Base-by-base conservation (phyloP, 2,113 vertebrate species). In the Colius striatus region DNA sequence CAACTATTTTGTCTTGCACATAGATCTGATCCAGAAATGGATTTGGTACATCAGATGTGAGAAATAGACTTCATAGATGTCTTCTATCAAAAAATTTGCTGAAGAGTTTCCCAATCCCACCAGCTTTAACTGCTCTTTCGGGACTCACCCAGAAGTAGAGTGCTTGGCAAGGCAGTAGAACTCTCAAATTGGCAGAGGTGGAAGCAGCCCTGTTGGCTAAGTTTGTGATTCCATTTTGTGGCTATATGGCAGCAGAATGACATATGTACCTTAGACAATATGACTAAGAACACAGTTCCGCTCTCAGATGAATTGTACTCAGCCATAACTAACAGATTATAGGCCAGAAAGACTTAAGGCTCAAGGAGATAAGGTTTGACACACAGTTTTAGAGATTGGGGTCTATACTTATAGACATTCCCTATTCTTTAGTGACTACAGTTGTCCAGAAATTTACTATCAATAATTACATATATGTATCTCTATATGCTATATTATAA, bases 81-180 rank as follows among this genome's bases (percentile, higher is more conserved):
- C 43, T 79, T 51, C 41, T 58, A 5, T 23, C 27, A 53, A 85
- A 57, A 3, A 32, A 20, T 61, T 58, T 68, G 8, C 70, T 70
- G 63, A 15, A 0, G 0, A 20, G 43, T 58, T 58, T 5, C n/a
- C 26, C 23, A 1, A 1, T 51, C 16, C 17, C 32, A 50, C 30
- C 27, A 34, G 17, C 36, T 53, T 18, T 41, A 70, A 79, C 41
- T 32, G 20, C 79, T 70, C 32, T 75, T 34, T 11, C 62, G 89
- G 27, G n/a, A 75, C 21, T 34, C 1, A 1, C 16, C 4, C 32
- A 70, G 36, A 18, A 29, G 51, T 73, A 67, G 23, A 22, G 2
- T 0, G 0, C 17, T 74, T 47, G 12, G 57, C 36, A 38, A 20
- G 23, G 58, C 23, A 41, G 22, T 11, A 57, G 13, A 45, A 62